Evolutionary conservation across 2,113 vertebrate species (phyloP), one percentile per base, ranked within the genome.

Genomic region (Calidris pygmaea): DNA sequence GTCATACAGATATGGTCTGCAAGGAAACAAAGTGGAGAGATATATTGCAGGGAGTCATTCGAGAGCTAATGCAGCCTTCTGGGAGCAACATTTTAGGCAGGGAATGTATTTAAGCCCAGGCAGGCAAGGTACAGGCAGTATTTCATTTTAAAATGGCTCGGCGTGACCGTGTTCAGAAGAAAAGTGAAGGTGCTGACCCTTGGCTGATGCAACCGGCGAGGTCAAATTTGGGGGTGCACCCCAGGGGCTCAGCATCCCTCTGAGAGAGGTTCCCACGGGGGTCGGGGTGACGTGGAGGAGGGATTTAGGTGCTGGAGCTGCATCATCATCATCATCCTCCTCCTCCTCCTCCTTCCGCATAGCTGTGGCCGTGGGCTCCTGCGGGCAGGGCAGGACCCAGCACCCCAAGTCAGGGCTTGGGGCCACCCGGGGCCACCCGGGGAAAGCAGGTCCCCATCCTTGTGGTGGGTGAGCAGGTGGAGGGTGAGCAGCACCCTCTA

Each of bases 401-500:
- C 47, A 13, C 8, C 35, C 32, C 3, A 4, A 26, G 7, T 3
- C 43, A 19, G n/a, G 65, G 60, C 32, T 26, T 10, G 22, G 45
- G 34, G 55, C 18, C 9, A 3, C 24, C 24, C n/a, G n/a, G n/a
- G n/a, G n/a, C n/a, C n/a, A n/a, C n/a, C 29, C 29, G 8, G 1
- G 37, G 7, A 5, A 4, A 60, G 34, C 8, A 1, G 9, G 43
- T 30, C 14, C 26, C 75, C 55, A 7, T 3, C 14, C 5, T 18
- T 3, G 19, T 20, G 3, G 1, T 11, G 63, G 37, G 26, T 23
- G 63, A 75, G 74, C 88, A 92, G 60, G 12, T 67, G 83, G 96
- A 86, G 97, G 87, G 94, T 97, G 29, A 55, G 85, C 93, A 97
- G 95, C 95, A 81, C 98, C 98, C 98, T 97, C 98, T 98, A 97